Evolutionary conservation across 2,797 vertebrate genomes (phyloP).

Genomic region (Betta splendens): DNA sequence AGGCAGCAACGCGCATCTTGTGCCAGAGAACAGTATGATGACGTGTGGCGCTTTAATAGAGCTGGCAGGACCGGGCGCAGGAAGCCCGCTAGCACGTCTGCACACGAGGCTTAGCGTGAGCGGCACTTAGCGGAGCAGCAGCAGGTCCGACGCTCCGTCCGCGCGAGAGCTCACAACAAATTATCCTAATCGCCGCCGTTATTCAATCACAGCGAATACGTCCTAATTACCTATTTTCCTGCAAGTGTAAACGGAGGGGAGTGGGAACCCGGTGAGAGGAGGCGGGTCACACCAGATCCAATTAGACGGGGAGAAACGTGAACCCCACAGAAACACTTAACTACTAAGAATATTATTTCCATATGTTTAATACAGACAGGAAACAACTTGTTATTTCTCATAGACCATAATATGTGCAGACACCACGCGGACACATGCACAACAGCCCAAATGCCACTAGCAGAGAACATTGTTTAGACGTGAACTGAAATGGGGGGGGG

Average conservation of each 20-base stretch:
- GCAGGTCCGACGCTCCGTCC: background rate
- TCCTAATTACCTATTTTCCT: no score
- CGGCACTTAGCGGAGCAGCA: background rate
- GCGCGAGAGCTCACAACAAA: background rate
- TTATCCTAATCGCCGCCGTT: background rate
- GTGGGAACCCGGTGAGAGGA: background rate
- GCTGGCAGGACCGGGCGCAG: slow-evolving; percentile 51
- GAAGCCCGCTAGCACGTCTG: background rate
- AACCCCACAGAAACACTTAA: no score
- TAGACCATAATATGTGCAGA: no score
- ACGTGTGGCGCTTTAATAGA: slow-evolving; percentile 66
- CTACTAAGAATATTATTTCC: no score
- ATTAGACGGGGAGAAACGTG: no score
- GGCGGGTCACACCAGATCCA: no score
- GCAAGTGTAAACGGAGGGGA: background rate
- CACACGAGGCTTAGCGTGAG: background rate
- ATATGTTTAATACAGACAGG: no score
- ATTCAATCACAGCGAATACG: background rate
- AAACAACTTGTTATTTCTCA: no score
- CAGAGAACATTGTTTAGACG: no score
- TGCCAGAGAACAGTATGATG: slow-evolving; percentile 64
- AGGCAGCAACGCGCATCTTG: slow-evolving; percentile 15
- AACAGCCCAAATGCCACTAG: no score
- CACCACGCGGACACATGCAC: no score
- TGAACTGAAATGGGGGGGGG: no score